phyloP scores from a whole-genome alignment of 2,888 invertebrate genomes.

The Ectropis crepuscularia region DNA sequence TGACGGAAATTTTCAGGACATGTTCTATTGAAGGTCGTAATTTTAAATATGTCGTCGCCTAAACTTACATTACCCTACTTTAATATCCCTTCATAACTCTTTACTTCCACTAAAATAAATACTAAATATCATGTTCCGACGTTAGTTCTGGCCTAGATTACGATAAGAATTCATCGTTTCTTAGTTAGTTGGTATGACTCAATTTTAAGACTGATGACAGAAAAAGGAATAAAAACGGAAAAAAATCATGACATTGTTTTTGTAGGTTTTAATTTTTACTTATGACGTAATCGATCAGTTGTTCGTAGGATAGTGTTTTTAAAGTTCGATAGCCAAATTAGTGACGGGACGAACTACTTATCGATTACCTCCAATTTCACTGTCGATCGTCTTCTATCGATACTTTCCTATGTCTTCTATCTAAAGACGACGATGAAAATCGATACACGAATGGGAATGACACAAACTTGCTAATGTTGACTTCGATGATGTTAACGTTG shows the following conservation, averaged over 20 bases:
- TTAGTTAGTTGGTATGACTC: slow-evolving; percentile 84
- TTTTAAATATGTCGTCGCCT: slow-evolving; percentile 59
- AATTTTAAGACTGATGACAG: slow-evolving; percentile 85
- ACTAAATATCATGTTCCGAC: slow-evolving; percentile 52
- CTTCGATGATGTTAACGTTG: slow-evolving; percentile 68
- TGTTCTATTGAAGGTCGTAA: slow-evolving; percentile 39
- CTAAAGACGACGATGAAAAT: slow-evolving; percentile 71
- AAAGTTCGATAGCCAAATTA: slow-evolving; percentile 70
- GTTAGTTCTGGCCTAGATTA: slow-evolving; percentile 80
- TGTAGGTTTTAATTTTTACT: slow-evolving; percentile 56
- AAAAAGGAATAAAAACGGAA: slow-evolving; percentile 63
- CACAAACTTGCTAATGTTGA: slow-evolving; percentile 68
- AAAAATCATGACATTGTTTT: slow-evolving; percentile 64
- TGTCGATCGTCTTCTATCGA: slow-evolving; percentile 67
- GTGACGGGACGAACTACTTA: slow-evolving; percentile 52
- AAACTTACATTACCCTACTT: slow-evolving; percentile 51
- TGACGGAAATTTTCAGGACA: slow-evolving; percentile 50
- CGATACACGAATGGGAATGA: slow-evolving; percentile 59
- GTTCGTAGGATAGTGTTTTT: slow-evolving; percentile 55
- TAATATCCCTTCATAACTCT: slow-evolving; percentile 58
- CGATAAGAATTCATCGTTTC: slow-evolving; percentile 79
- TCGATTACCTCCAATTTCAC: slow-evolving; percentile 53
- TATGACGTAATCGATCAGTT: slow-evolving; percentile 52
- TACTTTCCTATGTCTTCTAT: slow-evolving; percentile 74
- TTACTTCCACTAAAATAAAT: slow-evolving; percentile 55